Evolutionary conservation across 2,888 invertebrate genomes (phyloP).

Genomic region (Balanococcus diminutus): DNA sequence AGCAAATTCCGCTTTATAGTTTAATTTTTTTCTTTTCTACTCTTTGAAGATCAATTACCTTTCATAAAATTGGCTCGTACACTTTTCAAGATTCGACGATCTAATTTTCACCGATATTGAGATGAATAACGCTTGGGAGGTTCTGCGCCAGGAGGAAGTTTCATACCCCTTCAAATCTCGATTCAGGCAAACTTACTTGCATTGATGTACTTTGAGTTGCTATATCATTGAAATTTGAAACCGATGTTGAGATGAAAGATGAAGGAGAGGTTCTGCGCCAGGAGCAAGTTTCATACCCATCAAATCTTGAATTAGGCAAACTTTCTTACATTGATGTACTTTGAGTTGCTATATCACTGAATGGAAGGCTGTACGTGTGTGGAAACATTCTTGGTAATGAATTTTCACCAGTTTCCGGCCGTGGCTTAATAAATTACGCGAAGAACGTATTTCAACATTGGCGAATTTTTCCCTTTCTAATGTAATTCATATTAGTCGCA

Average conservation of each 20-base stretch:
- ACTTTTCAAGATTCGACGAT: too few relatives aligned
- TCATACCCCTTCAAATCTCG: too few relatives aligned
- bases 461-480: not conserved
- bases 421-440: too few relatives aligned
- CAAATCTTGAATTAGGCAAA: too few relatives aligned
- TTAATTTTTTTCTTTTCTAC: not conserved
- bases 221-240: not conserved
- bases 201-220: too few relatives aligned
- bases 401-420: not conserved
- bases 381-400: not conserved
- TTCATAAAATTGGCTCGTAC: not conserved
- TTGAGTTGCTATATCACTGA: not conserved
- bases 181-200: not conserved
- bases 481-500: not conserved
- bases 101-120: too few relatives aligned
- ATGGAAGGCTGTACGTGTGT: not conserved
- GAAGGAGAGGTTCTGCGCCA: not conserved
- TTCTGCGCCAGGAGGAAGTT: not conserved
- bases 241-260: too few relatives aligned
- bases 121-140: not conserved
- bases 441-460: not conserved
- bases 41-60: conserved; percentile 10
- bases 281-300: too few relatives aligned
- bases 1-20: not conserved
- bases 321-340: not conserved